These are phyloP conservation scores for Drosophila longiperda DNA, from an alignment of 2,888 invertebrate species.

Conservation along the genomic window DNA sequence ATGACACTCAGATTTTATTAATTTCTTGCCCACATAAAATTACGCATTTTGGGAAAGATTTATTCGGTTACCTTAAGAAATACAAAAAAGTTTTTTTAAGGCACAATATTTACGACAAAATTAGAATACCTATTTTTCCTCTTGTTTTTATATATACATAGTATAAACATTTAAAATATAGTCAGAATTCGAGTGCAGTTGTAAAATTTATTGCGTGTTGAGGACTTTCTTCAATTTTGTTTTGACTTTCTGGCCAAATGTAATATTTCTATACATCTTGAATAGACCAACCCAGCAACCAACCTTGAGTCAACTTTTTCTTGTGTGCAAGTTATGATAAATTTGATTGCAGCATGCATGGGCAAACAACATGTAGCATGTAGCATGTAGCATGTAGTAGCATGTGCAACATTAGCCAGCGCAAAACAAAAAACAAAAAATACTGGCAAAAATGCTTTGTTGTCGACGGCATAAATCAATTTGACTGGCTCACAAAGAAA, in stretches of 20 bases:
- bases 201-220: constrained; percentile 1
- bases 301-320: constrained; percentile 36
- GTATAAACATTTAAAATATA: neutral
- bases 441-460: constrained; percentile 29
- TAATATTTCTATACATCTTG: constrained; percentile 3
- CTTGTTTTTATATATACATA: neutral
- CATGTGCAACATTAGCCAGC: constrained; percentile 58
- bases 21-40: neutral
- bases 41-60: neutral
- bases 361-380: constrained; percentile 11
- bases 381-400: constrained; percentile 29
- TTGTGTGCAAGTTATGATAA: constrained; percentile 35
- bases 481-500: constrained; percentile 53
- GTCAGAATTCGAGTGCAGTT: too few species aligned
- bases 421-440: neutral
- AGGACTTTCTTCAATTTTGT: neutral
- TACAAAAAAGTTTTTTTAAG: neutral
- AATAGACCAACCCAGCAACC: constrained; percentile 16
- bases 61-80: neutral
- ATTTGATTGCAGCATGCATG: constrained; percentile 64
- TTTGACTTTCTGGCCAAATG: constrained; percentile 20
- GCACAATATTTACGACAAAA: neutral
- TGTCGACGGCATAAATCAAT: constrained; percentile 68
- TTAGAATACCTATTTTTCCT: neutral
- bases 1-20: too few species aligned